Base-by-base conservation (phyloP, 2,888 invertebrate genomes). In the Thera britannica region DNA sequence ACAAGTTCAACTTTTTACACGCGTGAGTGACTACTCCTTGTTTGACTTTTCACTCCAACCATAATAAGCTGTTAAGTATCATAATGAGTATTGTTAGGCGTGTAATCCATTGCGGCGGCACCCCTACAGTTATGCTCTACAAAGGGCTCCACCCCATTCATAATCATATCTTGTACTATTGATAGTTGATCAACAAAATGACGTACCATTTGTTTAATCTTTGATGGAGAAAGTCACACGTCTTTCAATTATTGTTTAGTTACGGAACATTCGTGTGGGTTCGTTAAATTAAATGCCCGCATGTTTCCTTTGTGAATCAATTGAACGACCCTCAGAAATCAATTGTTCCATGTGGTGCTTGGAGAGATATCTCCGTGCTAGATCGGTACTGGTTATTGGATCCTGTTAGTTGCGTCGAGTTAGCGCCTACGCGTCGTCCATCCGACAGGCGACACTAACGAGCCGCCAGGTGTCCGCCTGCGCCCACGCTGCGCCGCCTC, bases 391-490 rank as follows among this genome's bases (percentile, higher is more conserved):
- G 63, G 63, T 70, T 60, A 58, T 54, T 70, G 65, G 62, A 62
- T 67, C 70, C 70, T 71, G 70, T 67, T 65, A 67, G 65, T 12
- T 51, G 72, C 63, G 72, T 64, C 66, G 70, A 76, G 75, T 76
- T 67, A 73, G 76, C 82, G 77, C 83, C 82, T 75, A 83, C 82
- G 80, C 82, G 63, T 74, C 78, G 80, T 79, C 78, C 79, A 79
- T 81, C 83, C 83, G 84, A 84, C 85, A 79, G 82, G 83, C 88
- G 89, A 89, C 90, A 85, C 89, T 90, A 90, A 90, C 90, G 89
- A 90, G 88, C 84, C 87, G 90, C 92, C 93, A 93, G 93, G 93
- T 93, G 93, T 90, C 84, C 87, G 88, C 92, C 92, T 90, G 92
- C 93, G 88, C 74, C 67, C 65, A 87, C 80, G 78, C 81, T 90